Conservation (phyloP, 2,888 invertebrate genomes). For the Sepiola atlantica region DNA sequence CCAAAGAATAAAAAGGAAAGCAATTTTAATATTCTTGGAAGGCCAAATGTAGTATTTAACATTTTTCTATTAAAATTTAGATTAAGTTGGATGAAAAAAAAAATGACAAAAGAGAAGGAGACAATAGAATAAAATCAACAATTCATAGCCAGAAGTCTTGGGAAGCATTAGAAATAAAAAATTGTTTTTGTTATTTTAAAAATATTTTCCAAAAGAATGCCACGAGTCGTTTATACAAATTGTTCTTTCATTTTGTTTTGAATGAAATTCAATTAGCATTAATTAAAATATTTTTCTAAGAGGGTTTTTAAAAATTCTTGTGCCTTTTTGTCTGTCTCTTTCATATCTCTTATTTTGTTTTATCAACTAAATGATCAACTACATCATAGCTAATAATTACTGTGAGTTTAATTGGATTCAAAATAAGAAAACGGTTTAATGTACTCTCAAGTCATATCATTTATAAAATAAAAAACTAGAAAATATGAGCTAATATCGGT, state of each 20-base stretch:
- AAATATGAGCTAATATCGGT: too few relatives aligned
- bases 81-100: not conserved
- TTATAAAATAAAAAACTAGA: too few relatives aligned
- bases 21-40: not conserved
- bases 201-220: not conserved
- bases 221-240: not conserved
- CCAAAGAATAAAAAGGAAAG: too few relatives aligned
- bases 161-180: not conserved
- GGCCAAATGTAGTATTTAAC: not conserved
- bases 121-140: not conserved
- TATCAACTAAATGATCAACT: not conserved
- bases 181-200: not conserved
- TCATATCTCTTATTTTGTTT: not conserved
- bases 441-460: too few relatives aligned
- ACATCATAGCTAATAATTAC: not conserved
- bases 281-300: not conserved
- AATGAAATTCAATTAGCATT: not conserved
- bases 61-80: not conserved
- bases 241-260: not conserved
- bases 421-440: too few relatives aligned
- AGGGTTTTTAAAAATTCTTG: not conserved
- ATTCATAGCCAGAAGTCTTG: not conserved
- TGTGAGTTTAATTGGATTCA: not conserved
- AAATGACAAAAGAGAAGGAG: not conserved
- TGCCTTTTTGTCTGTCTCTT: not conserved